Percentiles rank a stretch among this genome's conserved stretches.
Evolutionary conservation across 2,797 vertebrate species (phyloP).

Genomic region (Rhinella marina): DNA sequence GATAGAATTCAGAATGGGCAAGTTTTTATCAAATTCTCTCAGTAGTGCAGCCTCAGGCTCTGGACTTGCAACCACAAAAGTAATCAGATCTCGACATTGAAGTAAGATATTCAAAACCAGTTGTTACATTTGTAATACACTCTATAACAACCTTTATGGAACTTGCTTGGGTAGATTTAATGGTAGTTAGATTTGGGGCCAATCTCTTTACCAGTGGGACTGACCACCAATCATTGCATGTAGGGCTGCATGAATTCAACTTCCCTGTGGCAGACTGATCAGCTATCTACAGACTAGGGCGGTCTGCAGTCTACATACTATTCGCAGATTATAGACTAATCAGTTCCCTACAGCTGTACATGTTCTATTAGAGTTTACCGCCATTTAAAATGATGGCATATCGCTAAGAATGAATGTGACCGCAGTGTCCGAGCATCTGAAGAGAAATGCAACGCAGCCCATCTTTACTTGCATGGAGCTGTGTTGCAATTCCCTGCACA

Average conservation of each 20-base stretch:
- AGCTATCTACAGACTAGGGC: no score
- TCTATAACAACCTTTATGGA: background rate
- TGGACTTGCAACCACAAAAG: background rate
- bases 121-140: background rate
- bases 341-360: no score
- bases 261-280: no score
- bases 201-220: background rate
- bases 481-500: background rate
- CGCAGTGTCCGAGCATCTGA: no score
- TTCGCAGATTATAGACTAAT: no score
- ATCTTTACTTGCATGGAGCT: no score
- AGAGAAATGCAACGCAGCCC: no score
- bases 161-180: background rate
- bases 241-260: no score
- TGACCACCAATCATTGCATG: background rate
- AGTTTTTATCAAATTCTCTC: background rate
- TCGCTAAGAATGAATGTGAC: no score
- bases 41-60: background rate
- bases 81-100: background rate
- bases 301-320: no score
- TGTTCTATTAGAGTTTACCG: no score
- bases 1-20: background rate
- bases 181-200: background rate
- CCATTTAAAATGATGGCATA: no score
- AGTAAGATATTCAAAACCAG: background rate